These are phyloP conservation scores for Phalangium opilio DNA, from an alignment of 2,888 invertebrate species.

Conservation along the genomic window DNA sequence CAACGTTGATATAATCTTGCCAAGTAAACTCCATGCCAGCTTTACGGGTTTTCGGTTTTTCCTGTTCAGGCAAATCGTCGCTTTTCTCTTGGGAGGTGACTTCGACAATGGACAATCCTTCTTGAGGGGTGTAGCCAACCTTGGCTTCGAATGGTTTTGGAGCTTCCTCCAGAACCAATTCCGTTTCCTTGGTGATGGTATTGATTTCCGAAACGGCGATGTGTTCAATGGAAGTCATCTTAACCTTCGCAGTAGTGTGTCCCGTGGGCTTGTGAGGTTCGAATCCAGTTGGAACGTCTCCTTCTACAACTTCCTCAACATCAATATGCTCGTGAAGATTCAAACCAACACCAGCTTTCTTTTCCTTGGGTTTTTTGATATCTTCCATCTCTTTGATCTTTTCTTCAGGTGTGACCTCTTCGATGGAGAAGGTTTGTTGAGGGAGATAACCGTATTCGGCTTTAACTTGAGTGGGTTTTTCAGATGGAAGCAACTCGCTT, in stretches of 20 bases:
- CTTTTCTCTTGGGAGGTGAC: slow-evolving; percentile 9
- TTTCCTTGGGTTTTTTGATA: background rate
- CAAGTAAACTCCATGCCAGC: slow-evolving; percentile 12
- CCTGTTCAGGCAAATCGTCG: slow-evolving; percentile 5
- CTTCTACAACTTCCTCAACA: slow-evolving; percentile 7
- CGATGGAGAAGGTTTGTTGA: background rate
- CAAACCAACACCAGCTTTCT: slow-evolving; percentile 7
- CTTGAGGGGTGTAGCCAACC: slow-evolving; percentile 6
- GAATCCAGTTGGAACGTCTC: too few relatives aligned
- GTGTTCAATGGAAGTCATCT: slow-evolving; percentile 7
- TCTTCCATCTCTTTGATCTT: background rate
- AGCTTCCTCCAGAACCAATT: slow-evolving; percentile 10
- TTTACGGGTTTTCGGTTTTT: slow-evolving; percentile 11
- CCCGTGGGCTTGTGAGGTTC: too few relatives aligned
- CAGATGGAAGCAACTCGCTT: background rate
- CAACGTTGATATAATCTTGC: slow-evolving; percentile 17
- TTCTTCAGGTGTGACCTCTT: background rate
- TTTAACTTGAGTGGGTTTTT: background rate
- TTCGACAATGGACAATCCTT: slow-evolving; percentile 2
- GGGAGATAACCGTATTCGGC: background rate
- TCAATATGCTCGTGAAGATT: slow-evolving; percentile 11
- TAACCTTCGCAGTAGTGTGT: too few relatives aligned
- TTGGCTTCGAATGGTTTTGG: slow-evolving; percentile 10
- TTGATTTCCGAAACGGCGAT: slow-evolving; percentile 19
- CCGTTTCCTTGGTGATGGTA: slow-evolving; percentile 1